Conservation (phyloP, 2,113 vertebrate species). For the Coturnix japonica region DNA sequence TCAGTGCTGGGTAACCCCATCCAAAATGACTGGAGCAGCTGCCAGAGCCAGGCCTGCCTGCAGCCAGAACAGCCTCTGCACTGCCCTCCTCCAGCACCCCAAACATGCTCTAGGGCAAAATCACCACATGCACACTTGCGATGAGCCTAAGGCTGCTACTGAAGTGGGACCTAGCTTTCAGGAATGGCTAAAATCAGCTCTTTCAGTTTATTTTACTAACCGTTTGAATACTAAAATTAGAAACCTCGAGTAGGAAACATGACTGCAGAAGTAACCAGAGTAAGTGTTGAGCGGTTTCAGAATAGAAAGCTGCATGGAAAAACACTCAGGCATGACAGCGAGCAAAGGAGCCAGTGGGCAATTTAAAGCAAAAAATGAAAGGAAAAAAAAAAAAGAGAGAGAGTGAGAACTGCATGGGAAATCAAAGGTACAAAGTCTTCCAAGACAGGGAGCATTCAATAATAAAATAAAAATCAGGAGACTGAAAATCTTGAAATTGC, state of each 20-base stretch:
- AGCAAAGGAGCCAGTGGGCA: neutral
- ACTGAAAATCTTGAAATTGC: neutral
- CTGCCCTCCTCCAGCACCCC: accelerated
- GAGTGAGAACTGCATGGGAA: neutral
- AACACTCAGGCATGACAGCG: neutral
- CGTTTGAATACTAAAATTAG: neutral
- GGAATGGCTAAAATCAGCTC: neutral
- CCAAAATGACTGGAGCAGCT: accelerated
- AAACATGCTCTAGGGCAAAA: neutral
- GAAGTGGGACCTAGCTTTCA: neutral
- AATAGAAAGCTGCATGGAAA: neutral
- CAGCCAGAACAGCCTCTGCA: neutral
- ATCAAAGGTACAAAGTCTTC: neutral
- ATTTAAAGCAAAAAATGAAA: neutral
- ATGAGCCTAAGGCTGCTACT: neutral
- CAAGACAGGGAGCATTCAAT: neutral
- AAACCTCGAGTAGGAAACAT: neutral
- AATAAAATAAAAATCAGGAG: neutral
- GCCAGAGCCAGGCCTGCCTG: neutral
- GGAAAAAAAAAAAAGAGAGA: neutral
- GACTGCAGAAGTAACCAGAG: neutral
- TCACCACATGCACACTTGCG: accelerated
- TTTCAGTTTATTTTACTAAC: neutral
- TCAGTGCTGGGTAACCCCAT: neutral
- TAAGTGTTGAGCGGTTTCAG: neutral